Evolutionary conservation across 1,140 invertebrate genomes (phyloP).

Genomic region (Antheraea pernyi): DNA sequence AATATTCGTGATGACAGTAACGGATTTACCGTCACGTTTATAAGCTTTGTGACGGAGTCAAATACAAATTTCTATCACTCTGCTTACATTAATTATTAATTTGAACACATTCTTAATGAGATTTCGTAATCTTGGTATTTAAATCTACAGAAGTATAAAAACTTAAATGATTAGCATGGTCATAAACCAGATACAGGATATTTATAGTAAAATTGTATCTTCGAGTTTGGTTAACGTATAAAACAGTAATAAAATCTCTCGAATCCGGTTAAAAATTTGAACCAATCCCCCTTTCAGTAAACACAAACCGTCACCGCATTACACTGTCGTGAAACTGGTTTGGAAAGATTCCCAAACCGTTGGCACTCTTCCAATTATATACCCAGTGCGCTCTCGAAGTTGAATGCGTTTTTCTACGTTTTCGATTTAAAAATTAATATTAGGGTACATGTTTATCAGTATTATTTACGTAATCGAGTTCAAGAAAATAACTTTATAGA

Average conservation of each 20-base stretch:
- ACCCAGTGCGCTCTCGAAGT: neutral
- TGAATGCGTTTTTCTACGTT: neutral
- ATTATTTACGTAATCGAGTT: neutral
- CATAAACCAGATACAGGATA: too few relatives aligned
- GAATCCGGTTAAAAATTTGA: slow-evolving; percentile 10
- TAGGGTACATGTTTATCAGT: neutral
- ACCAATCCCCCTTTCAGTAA: slow-evolving; percentile 18
- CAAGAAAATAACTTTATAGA: neutral
- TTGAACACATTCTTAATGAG: too few relatives aligned
- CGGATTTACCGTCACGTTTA: too few relatives aligned
- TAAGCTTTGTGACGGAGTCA: too few relatives aligned
- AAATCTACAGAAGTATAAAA: too few relatives aligned
- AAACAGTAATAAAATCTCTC: neutral
- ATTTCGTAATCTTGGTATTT: too few relatives aligned
- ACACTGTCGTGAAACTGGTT: slow-evolving; percentile 17
- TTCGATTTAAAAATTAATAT: slow-evolving; percentile 13
- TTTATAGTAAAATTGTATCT: neutral
- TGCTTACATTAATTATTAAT: too few relatives aligned
- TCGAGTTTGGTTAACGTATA: neutral
- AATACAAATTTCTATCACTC: too few relatives aligned
- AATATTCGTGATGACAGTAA: too few relatives aligned
- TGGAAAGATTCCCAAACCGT: neutral
- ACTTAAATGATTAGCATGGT: too few relatives aligned
- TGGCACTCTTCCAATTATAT: slow-evolving; percentile 9
- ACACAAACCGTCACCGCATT: slow-evolving; percentile 23